Evolutionary conservation across 2,888 invertebrate species (phyloP).

Genomic region (Nymphalis polychloros): DNA sequence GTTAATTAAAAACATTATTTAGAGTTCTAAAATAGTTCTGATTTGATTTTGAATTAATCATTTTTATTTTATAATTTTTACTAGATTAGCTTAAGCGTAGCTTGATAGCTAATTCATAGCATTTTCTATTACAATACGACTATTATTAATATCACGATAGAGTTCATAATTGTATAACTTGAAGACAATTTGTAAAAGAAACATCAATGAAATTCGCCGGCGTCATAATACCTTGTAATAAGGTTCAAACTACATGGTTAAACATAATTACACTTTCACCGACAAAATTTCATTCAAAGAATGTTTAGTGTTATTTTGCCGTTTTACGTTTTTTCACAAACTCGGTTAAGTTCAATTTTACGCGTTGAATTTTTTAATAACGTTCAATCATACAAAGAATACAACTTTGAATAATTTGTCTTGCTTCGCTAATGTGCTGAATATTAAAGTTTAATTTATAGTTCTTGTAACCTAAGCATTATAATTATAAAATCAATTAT

Average conservation of each 20-base stretch:
- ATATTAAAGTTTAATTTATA: too few species aligned
- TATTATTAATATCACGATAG: neutral
- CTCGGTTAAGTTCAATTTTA: neutral
- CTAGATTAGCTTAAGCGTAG: too few species aligned
- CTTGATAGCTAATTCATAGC: neutral
- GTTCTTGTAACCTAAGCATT: too few species aligned
- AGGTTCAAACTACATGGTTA: neutral
- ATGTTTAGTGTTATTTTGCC: slow-evolving; percentile 17
- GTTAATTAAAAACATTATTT: too few species aligned
- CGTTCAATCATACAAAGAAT: too few species aligned
- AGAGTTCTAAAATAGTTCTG: too few species aligned
- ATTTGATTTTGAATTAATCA: too few species aligned
- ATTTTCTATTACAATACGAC: neutral
- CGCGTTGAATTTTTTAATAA: neutral
- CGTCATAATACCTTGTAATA: neutral
- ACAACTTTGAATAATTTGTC: too few species aligned
- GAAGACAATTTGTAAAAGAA: neutral
- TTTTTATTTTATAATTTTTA: too few species aligned
- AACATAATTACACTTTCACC: slow-evolving; percentile 20
- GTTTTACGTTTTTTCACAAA: slow-evolving; percentile 16
- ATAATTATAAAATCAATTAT: too few species aligned
- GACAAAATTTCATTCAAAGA: slow-evolving; percentile 27
- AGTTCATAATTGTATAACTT: neutral
- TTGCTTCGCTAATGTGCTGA: too few species aligned
- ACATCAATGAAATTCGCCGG: slow-evolving; percentile 11